Base-by-base conservation (phyloP, 2,797 vertebrate species). In the Fistularia commersonii region DNA sequence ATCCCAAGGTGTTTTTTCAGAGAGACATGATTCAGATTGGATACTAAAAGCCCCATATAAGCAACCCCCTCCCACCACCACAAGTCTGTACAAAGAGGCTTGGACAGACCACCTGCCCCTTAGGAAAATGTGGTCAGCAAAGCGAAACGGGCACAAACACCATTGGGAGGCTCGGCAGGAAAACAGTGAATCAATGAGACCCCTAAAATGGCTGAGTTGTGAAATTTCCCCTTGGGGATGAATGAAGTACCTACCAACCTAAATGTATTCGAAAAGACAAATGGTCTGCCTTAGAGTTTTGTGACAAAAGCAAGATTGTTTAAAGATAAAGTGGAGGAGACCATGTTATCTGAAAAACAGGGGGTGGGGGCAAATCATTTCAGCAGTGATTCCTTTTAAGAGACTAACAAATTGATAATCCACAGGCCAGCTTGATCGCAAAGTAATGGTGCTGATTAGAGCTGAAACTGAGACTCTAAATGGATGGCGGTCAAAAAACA, bases 371-470 rank as follows among this genome's bases (percentile, higher is more conserved):
- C 57, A 61, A 74, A 69, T 72, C 48, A 62, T 67, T 66, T 70
- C 45, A 54, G 23, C 32, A 32, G 14, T 41, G 58, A 47, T 36
- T 37, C 47, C 32, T 38, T 50, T 61, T 44, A 79, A 78, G 72
- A 77, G 78, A 82, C 84, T 71, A 76, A 39, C n/a, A 0, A 54
- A 64, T 67, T 55, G 50, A 57, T 80, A 69, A 81, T 80, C 75
- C 72, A 51, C 36, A n/a, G 41, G 35, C 64, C 67, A 52, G 63
- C 69, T 60, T 74, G 72, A 73, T 66, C 59, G 48, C 63, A 61
- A 68, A 78, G 69, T 57, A 64, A 64, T 58, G 59, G 54, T 55
- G 54, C 44, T 78, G 66, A 81, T 85, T 79, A 80, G 66, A 73
- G 45, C 51, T 52, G 58, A 77, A 72, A 79, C 50, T 65, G 54